phyloP scores from a whole-genome alignment of 2,113 vertebrate species.

The Hydrochoerus hydrochaeris region DNA sequence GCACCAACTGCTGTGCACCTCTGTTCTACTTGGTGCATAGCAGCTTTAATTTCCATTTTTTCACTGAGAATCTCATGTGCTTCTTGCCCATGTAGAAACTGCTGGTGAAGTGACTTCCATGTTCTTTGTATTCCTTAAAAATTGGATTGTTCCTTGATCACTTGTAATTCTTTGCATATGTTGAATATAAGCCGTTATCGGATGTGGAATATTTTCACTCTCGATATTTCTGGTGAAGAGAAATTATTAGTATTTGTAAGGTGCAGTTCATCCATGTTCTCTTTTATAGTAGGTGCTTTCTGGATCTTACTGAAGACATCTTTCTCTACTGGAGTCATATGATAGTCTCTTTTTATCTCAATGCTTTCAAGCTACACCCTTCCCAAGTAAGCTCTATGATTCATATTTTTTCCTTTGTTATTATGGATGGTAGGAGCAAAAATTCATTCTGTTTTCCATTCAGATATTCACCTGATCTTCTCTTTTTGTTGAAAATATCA shows the following conservation, averaged over 20 bases:
- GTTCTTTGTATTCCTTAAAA: background rate
- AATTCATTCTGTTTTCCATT: background rate
- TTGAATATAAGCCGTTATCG: background rate
- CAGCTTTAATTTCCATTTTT: background rate
- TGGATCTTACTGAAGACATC: background rate
- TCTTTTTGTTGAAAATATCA: background rate
- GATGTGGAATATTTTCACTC: background rate
- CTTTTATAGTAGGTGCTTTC: background rate
- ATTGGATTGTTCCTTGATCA: background rate
- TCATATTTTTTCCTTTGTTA: background rate
- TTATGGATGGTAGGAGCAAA: background rate
- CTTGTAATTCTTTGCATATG: background rate
- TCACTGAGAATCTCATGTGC: background rate
- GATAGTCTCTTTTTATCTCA: background rate
- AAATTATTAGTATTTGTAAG: background rate
- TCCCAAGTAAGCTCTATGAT: background rate
- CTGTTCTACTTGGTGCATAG: background rate
- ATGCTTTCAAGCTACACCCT: background rate
- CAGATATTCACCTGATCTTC: background rate
- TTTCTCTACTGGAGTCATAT: background rate
- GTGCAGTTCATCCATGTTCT: background rate
- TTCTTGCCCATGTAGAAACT: background rate
- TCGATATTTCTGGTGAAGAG: background rate
- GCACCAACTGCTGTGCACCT: too few species aligned
- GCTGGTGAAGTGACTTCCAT: background rate